Conservation (phyloP, 2,113 vertebrate species). For the Jacana jacana region DNA sequence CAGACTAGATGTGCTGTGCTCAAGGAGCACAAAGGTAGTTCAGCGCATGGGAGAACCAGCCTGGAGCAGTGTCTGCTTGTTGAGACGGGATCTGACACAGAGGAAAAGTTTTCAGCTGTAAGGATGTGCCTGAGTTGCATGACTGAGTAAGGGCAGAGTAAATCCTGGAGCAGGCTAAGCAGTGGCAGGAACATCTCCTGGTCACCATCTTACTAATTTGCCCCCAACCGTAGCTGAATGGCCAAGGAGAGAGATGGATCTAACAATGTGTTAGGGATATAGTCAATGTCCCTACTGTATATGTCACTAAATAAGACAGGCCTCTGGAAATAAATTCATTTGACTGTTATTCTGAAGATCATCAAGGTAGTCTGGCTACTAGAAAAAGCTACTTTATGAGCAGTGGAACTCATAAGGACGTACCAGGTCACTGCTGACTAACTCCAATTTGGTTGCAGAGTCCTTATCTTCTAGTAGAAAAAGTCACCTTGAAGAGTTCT, state of each 20-base stretch:
- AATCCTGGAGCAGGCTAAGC: not conserved
- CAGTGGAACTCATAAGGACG: not conserved
- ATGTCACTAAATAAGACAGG: not conserved
- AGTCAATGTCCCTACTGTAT: not conserved
- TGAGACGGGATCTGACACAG: not conserved
- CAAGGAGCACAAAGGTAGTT: not conserved
- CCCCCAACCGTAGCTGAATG: not conserved
- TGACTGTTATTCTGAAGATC: not conserved
- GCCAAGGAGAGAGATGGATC: not conserved
- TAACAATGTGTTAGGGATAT: not conserved
- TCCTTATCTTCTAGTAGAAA: not conserved
- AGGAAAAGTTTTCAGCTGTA: not conserved
- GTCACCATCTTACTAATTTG: not conserved
- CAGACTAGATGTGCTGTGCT: not conserved
- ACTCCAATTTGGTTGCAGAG: not conserved
- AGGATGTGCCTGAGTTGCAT: not conserved
- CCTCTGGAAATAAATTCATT: not conserved
- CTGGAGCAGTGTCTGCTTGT: not conserved
- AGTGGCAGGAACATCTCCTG: not conserved
- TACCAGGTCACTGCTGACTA: not conserved
- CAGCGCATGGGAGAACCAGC: not conserved
- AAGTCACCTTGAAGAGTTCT: not conserved
- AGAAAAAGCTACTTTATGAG: not conserved
- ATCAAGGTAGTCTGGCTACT: not conserved
- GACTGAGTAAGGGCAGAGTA: not conserved